Evolutionary conservation across 2,113 vertebrate species (phyloP).

Genomic region (Rhipidura dahli): DNA sequence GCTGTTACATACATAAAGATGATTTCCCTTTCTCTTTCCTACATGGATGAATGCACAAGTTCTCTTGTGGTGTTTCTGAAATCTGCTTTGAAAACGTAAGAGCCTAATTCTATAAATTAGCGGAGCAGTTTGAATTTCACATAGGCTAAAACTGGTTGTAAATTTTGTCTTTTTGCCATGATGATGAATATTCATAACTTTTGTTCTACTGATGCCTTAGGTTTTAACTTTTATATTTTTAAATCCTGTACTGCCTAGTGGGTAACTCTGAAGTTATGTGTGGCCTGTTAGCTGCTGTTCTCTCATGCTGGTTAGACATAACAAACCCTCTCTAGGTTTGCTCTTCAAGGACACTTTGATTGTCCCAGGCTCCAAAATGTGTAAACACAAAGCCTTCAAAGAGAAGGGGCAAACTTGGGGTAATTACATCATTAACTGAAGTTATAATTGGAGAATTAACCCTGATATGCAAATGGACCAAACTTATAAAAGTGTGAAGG

Average conservation of each 20-base stretch:
- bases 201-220: background rate
- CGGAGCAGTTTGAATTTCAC: background rate
- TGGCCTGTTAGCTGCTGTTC: background rate
- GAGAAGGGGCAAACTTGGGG: background rate
- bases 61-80: background rate
- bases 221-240: background rate
- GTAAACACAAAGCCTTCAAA: background rate
- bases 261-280: background rate
- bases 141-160: background rate
- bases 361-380: background rate
- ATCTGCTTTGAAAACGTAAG: background rate
- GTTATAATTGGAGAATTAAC: background rate
- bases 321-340: background rate
- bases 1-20: constrained; percentile 24
- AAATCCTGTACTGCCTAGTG: background rate
- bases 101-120: background rate
- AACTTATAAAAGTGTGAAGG: background rate
- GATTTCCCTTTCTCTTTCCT: background rate
- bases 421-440: background rate
- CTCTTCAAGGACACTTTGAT: background rate
- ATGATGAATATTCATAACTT: background rate
- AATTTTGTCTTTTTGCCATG: background rate
- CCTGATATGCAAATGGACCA: background rate
- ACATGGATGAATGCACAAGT: background rate
- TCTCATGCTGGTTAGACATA: background rate